Conservation (phyloP, 2,113 vertebrate species). For the Egretta garzetta region DNA sequence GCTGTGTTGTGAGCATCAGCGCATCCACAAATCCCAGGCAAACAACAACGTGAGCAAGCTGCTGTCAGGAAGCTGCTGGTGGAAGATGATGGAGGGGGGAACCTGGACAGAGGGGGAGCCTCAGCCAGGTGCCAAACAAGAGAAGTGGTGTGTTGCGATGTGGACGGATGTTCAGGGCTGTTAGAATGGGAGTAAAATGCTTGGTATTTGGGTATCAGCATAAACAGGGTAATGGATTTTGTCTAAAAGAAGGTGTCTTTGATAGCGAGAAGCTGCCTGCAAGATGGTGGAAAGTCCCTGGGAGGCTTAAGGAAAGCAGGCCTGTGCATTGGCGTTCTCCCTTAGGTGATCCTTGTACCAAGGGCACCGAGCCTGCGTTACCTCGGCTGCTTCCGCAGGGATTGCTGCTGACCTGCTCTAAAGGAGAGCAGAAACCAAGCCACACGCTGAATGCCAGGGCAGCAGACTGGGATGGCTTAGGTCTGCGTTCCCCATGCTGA, state of each 20-base stretch:
- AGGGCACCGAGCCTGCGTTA: not conserved
- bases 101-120: rapidly evolving
- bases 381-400: no score
- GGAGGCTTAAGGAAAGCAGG: not conserved
- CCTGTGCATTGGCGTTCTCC: not conserved
- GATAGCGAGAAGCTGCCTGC: not conserved
- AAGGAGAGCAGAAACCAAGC: not conserved
- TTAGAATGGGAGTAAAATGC: not conserved
- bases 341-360: not conserved
- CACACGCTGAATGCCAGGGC: rapidly evolving
- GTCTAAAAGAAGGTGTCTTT: no score
- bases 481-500: not conserved
- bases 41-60: rapidly evolving
- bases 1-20: not conserved
- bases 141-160: not conserved
- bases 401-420: not conserved
- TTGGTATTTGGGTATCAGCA: not conserved
- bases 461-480: not conserved
- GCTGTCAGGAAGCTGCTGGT: not conserved
- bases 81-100: not conserved
- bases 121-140: not conserved
- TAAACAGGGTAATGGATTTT: not conserved
- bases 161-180: not conserved
- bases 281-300: not conserved
- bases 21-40: not conserved